Percentiles rank a stretch among this genome's conserved stretches.
phyloP scores from a whole-genome alignment of 2,797 vertebrate genomes.

The Poeciliopsis gracilis region DNA sequence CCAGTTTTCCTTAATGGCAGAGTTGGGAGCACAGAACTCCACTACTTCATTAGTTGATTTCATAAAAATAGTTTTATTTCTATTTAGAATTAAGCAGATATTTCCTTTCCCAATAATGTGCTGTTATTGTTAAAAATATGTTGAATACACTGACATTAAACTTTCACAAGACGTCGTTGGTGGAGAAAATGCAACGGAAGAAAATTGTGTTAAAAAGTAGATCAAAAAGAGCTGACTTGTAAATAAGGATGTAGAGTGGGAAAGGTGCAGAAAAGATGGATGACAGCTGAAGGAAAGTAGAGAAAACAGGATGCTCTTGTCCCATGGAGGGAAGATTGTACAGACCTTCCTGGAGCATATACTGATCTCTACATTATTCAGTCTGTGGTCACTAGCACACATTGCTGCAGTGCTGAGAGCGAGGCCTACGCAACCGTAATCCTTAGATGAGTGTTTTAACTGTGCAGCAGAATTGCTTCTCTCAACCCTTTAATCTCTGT shows the following conservation, averaged over 20 bases:
- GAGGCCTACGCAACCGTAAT: conserved; percentile 43
- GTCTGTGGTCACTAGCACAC: conserved; percentile 8
- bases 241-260: conserved; percentile 11
- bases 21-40: neutral
- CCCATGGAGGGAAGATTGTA: conserved; percentile 39
- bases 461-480: conserved; percentile 41
- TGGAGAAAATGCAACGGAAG: conserved; percentile 15
- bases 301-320: conserved; percentile 38
- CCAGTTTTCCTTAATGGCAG: neutral
- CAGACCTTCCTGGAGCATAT: conserved; percentile 13
- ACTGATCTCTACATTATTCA: conserved; percentile 5
- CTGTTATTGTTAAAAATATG: neutral
- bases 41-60: neutral
- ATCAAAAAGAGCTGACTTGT: conserved; percentile 42
- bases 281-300: conserved; percentile 53
- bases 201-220: conserved; percentile 43
- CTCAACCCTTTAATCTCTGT: conserved; percentile 59
- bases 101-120: neutral
- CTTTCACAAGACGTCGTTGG: conserved; percentile 4
- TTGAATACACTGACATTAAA: neutral
- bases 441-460: conserved; percentile 61
- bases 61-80: neutral
- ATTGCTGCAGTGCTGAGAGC: conserved; percentile 35
- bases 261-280: neutral
- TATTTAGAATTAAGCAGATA: neutral